Base-by-base conservation (phyloP, 2,797 vertebrate genomes). In the Sebastes matsubarae region DNA sequence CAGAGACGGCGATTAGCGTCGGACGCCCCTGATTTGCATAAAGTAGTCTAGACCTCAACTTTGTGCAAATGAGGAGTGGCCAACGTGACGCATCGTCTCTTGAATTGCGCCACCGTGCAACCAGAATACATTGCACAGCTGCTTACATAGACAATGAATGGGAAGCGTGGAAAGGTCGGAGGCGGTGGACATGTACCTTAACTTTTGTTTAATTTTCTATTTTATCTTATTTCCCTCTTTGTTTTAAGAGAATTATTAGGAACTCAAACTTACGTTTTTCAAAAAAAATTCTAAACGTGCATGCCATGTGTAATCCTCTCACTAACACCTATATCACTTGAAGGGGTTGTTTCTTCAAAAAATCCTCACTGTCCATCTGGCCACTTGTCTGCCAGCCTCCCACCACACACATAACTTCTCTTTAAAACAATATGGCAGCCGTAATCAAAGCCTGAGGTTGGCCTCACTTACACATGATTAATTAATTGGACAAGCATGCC, bases 401-500 rank as follows among this genome's bases (percentile, higher is more conserved):
- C 50, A 63, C 72, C 4, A 32, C 54, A 63, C 34, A 52, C 69
- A 24, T 64, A 61, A 71, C 68, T 82, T 77, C 30, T 82, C 67
- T 80, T 86, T 79, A 83, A 90, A 91, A 93, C 92, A 92, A 89
- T 84, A 91, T 84, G 91, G 86, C 79, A 84, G 82, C 66, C 38
- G 57, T 84, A 89, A 87, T 87, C 87, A 91, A 91, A 91, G 83
- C 84, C 86, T 63, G 61, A 80, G 81, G 46, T 92, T 83, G 85
- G 89, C 81, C 77, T 89, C 72, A 46, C 82, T 89, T 76, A 85
- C 73, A 84, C 82, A 91, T 88, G 72, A 92, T 94, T 93, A 92
- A 93, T 92, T 91, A 92, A 94, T 88, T 81, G 70, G 88, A 93
- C 83, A 91, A 92, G 83, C 65, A 57, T 75, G 88, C 83, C 92